Evolutionary conservation across 2,888 invertebrate species (phyloP).

Genomic region (Lasioglossum marginatum): DNA sequence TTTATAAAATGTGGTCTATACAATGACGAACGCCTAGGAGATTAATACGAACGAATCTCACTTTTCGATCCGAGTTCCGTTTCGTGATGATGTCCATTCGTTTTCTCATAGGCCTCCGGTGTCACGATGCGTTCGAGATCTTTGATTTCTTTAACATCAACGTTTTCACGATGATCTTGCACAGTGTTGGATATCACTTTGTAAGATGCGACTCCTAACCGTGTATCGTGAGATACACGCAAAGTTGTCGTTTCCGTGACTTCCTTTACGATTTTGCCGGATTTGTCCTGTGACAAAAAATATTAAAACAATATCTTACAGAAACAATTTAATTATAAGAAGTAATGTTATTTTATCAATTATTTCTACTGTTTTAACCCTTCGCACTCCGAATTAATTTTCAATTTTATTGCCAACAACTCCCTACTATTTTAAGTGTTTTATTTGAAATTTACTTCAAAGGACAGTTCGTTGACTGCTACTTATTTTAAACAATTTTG

Average conservation of each 20-base stretch:
- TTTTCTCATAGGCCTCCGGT: slow-evolving; percentile 44
- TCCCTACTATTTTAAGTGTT: too few species aligned
- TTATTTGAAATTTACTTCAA: too few species aligned
- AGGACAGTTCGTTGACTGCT: too few species aligned
- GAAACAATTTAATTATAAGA: not conserved
- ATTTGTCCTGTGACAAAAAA: slow-evolving; percentile 75
- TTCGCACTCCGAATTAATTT: too few species aligned
- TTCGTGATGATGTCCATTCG: slow-evolving; percentile 44
- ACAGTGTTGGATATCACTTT: slow-evolving; percentile 86
- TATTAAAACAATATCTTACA: not conserved
- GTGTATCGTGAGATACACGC: slow-evolving; percentile 85
- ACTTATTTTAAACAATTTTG: too few species aligned
- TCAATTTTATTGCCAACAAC: too few species aligned
- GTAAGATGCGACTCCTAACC: slow-evolving; percentile 86
- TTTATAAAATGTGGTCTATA: not conserved
- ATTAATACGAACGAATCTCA: slow-evolving; percentile 19
- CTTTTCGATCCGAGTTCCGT: slow-evolving; percentile 34
- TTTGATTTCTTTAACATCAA: slow-evolving; percentile 73
- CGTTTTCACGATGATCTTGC: slow-evolving; percentile 79
- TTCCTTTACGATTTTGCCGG: slow-evolving; percentile 85
- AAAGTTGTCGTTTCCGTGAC: slow-evolving; percentile 86
- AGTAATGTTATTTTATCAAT: not conserved
- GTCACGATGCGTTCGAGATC: slow-evolving; percentile 63
- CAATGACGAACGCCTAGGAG: not conserved
- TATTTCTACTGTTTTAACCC: not conserved